These are phyloP conservation scores for Atractosteus spatula DNA, from an alignment of 2,113 vertebrate species.

Conservation along the genomic window DNA sequence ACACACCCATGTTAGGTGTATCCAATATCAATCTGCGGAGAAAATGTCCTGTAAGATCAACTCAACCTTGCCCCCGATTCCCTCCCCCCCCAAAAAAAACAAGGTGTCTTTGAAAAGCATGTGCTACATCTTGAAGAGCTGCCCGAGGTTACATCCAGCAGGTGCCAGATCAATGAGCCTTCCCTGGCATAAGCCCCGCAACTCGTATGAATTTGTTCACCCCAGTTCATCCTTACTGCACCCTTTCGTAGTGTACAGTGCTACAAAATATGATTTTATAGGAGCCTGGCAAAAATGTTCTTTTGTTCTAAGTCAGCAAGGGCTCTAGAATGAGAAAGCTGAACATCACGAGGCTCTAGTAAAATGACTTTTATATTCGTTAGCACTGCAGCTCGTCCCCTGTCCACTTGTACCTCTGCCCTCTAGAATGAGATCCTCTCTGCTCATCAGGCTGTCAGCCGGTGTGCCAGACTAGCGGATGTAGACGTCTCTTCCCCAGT, in stretches of 20 bases:
- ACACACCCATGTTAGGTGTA: too few species aligned
- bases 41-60: too few species aligned
- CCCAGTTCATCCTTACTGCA: too few species aligned
- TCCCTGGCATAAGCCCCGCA: too few species aligned
- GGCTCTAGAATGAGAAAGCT: not conserved
- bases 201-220: too few species aligned
- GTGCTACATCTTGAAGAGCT: too few species aligned
- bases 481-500: conserved; percentile 87
- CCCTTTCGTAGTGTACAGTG: not conserved
- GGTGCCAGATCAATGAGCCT: too few species aligned
- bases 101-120: too few species aligned
- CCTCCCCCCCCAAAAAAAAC: too few species aligned
- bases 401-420: not conserved
- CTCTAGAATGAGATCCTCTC: conserved; percentile 20
- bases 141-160: too few species aligned
- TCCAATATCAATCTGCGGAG: conserved; percentile 17
- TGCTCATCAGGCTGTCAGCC: conserved; percentile 22
- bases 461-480: conserved; percentile 71
- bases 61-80: too few species aligned
- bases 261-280: too few species aligned
- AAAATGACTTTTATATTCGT: conserved; percentile 2
- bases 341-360: conserved; percentile 2
- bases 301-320: not conserved
- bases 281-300: not conserved
- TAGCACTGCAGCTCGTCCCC: not conserved